Percentiles rank a stretch among this genome's conserved stretches.
These are phyloP conservation scores for Himantopus leucocephalus DNA, from an alignment of 2,113 vertebrate species.

Conservation along the genomic window DNA sequence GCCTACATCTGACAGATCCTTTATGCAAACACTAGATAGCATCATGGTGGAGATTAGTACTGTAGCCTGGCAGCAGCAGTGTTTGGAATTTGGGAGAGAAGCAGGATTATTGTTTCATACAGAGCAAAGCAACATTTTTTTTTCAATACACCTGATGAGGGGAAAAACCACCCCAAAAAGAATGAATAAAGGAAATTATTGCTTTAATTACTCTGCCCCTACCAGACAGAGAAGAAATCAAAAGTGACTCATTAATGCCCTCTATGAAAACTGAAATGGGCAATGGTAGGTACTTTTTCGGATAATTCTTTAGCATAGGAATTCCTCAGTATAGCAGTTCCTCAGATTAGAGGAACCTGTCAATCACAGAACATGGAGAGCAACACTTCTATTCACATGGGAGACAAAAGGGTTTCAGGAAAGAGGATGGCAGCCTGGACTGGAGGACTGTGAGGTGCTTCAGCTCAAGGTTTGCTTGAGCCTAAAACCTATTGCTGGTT, in stretches of 20 bases:
- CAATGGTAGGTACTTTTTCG: not conserved
- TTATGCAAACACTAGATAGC: not conserved
- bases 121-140: not conserved
- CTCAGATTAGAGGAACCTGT: not conserved
- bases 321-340: not conserved
- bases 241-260: not conserved
- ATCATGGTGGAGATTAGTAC: not conserved
- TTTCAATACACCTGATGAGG: not conserved
- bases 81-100: not conserved
- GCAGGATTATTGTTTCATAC: not conserved
- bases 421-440: not conserved
- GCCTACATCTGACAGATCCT: not conserved
- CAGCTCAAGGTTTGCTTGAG: not conserved
- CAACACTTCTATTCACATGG: not conserved
- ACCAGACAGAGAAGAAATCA: not conserved
- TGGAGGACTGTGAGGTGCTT: not conserved
- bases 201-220: not conserved
- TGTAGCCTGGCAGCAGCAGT: not conserved
- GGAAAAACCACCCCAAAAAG: not conserved
- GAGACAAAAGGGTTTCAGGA: not conserved
- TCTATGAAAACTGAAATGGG: not conserved
- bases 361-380: not conserved
- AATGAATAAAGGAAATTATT: not conserved
- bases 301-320: not conserved
- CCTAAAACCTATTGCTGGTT: not conserved